Percentiles rank a stretch among this genome's conserved stretches.
Evolutionary conservation across 2,888 invertebrate species (phyloP).

Genomic region (Acanthococcus lagerstroemiae): DNA sequence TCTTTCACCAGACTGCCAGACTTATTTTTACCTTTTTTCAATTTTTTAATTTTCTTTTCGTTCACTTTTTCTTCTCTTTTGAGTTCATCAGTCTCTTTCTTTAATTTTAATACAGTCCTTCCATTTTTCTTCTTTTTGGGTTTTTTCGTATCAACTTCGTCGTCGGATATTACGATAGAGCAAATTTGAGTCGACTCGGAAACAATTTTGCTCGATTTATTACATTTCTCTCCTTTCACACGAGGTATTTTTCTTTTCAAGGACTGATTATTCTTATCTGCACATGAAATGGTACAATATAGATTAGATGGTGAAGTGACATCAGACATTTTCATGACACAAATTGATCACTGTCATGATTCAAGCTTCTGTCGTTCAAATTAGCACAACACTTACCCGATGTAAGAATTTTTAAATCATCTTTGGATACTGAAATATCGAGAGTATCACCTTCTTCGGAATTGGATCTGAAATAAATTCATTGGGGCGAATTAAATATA

Average conservation of each 20-base stretch:
- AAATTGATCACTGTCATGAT: too few relatives aligned
- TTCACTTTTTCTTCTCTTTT: background rate
- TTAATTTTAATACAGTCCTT: background rate
- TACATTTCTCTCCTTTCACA: constrained; percentile 1
- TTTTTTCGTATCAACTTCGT: background rate
- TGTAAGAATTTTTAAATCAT: constrained; percentile 5
- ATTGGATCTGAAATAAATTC: constrained; percentile 13
- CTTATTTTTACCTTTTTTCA: constrained; percentile 3
- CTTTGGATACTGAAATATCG: constrained; percentile 9
- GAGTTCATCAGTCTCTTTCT: background rate
- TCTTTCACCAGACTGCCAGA: background rate
- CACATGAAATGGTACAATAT: background rate
- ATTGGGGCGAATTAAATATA: too few relatives aligned
- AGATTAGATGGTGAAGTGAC: background rate
- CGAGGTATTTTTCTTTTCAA: background rate
- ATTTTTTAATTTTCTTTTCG: constrained; percentile 1
- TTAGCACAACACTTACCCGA: background rate
- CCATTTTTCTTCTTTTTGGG: background rate
- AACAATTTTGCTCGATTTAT: background rate
- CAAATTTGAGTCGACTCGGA: too few relatives aligned
- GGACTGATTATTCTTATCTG: background rate
- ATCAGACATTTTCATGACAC: too few relatives aligned
- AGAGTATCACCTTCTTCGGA: constrained; percentile 7
- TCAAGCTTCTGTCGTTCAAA: too few relatives aligned
- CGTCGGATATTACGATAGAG: constrained; percentile 16